Conservation (phyloP, 1,140 invertebrate species). For the Brachionus koreanus region DNA sequence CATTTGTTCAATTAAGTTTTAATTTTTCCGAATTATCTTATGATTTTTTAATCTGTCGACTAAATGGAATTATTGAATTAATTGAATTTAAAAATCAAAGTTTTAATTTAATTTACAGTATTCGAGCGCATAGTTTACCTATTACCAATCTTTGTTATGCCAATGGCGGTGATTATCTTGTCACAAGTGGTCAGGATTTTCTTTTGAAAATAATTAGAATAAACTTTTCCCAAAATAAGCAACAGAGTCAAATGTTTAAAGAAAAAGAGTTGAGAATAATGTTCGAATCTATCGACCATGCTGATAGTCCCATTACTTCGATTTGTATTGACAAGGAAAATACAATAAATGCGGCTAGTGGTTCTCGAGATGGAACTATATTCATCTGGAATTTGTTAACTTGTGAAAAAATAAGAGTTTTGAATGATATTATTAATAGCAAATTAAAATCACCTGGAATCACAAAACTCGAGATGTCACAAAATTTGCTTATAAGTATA, state of each 20-base stretch:
- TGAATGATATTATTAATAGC: constrained; percentile 7
- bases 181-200: constrained; percentile 17
- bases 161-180: constrained; percentile 8
- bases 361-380: constrained; percentile 1
- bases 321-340: constrained; percentile 26
- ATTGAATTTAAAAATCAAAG: neutral
- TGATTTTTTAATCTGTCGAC: neutral
- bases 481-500: constrained; percentile 1
- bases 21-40: neutral
- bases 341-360: neutral
- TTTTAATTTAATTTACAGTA: neutral
- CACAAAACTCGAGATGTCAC: neutral
- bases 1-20: neutral
- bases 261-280: neutral
- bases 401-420: constrained; percentile 5
- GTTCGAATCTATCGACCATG: neutral
- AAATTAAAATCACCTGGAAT: neutral
- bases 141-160: constrained; percentile 10
- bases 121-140: neutral
- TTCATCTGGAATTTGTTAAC: constrained; percentile 26
- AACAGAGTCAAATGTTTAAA: neutral
- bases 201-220: neutral
- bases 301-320: neutral
- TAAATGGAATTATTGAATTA: neutral
- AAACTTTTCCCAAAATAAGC: neutral